These are phyloP conservation scores for Eremophila alpestris DNA, from an alignment of 2,797 vertebrate genomes.

Conservation along the genomic window DNA sequence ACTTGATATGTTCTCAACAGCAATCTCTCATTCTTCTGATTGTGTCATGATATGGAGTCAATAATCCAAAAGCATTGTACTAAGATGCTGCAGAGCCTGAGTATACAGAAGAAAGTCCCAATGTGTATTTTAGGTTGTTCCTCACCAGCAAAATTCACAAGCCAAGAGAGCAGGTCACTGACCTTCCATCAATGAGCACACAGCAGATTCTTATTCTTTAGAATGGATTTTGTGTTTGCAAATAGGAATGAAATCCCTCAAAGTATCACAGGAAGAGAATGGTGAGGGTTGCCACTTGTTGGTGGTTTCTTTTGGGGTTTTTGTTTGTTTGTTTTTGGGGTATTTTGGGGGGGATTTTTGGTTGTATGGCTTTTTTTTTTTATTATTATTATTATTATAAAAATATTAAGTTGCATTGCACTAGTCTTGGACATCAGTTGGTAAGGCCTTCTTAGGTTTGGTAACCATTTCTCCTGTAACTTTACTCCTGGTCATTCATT, in stretches of 20 bases:
- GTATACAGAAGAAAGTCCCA: background rate
- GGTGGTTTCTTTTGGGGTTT: background rate
- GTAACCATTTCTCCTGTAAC: background rate
- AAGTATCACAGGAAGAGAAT: background rate
- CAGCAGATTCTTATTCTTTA: background rate
- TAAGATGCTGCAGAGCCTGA: background rate
- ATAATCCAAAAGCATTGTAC: background rate
- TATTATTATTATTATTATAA: background rate
- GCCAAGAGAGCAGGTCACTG: accelerated
- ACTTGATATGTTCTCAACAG: background rate
- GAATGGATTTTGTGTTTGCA: background rate
- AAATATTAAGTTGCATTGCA: background rate
- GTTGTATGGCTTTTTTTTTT: background rate
- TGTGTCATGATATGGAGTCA: background rate
- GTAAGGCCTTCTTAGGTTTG: background rate
- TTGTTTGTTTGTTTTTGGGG: too few species aligned
- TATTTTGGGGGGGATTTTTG: background rate
- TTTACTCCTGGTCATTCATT: background rate
- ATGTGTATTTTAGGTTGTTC: background rate
- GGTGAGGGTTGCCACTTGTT: background rate
- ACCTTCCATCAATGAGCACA: background rate
- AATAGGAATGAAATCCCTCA: background rate
- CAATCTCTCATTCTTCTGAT: background rate
- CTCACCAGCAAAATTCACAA: background rate
- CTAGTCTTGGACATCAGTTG: background rate